Evolutionary conservation across 1,140 invertebrate species (phyloP).

Genomic region (Drosophila asahinai): DNA sequence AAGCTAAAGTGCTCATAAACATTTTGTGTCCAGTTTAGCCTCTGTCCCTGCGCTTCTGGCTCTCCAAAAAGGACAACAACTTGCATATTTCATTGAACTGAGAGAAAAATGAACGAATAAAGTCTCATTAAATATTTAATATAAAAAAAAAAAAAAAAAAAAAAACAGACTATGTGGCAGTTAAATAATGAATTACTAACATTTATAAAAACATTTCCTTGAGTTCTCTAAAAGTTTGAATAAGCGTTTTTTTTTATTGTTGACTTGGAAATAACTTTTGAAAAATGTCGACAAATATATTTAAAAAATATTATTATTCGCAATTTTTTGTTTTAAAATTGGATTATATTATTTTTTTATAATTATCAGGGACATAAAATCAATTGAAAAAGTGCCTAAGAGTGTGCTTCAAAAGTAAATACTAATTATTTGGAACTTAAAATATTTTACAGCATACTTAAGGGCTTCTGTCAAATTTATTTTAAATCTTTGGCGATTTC

Average conservation of each 20-base stretch:
- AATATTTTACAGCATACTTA: background rate
- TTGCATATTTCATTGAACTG: slow-evolving; percentile 11
- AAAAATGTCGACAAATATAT: too few relatives aligned
- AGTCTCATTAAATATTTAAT: too few relatives aligned
- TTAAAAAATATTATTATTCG: too few relatives aligned
- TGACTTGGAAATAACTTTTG: too few relatives aligned
- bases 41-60: background rate
- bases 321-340: too few relatives aligned
- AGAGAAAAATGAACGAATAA: background rate
- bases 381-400: background rate
- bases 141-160: too few relatives aligned
- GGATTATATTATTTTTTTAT: too few relatives aligned
- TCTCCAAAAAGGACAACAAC: background rate
- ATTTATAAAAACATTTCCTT: too few relatives aligned
- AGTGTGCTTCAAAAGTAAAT: background rate
- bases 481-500: background rate
- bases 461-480: background rate
- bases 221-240: too few relatives aligned
- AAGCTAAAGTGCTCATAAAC: slow-evolving; percentile 77
- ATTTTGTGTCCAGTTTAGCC: slow-evolving; percentile 60
- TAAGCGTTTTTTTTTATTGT: too few relatives aligned
- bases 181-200: too few relatives aligned
- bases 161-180: too few relatives aligned
- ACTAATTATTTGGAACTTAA: background rate
- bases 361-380: background rate